Evolutionary conservation across 2,888 invertebrate genomes (phyloP).

Genomic region (Brachyptera risi): DNA sequence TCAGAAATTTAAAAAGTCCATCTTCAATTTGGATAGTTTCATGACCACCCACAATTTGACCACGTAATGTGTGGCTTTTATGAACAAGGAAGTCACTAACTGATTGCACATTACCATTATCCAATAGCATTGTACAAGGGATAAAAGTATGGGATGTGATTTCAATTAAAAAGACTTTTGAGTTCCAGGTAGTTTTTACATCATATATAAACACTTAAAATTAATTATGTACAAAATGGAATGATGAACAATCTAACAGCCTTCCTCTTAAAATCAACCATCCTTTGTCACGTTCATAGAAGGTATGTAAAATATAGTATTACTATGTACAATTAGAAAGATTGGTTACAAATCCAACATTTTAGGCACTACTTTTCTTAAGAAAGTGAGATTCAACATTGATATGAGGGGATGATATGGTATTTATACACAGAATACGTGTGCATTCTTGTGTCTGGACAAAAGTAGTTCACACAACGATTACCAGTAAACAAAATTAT

Average conservation of each 20-base stretch:
- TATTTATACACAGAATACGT: neutral
- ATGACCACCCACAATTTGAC: too few relatives aligned
- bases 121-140: too few relatives aligned
- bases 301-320: slow-evolving; percentile 17
- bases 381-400: slow-evolving; percentile 22
- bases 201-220: neutral
- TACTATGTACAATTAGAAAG: slow-evolving; percentile 12
- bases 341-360: slow-evolving; percentile 10
- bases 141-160: too few relatives aligned
- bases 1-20: too few relatives aligned
- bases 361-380: slow-evolving; percentile 30
- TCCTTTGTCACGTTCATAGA: neutral
- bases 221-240: neutral
- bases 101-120: too few relatives aligned
- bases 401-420: slow-evolving; percentile 23
- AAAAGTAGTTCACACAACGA: neutral
- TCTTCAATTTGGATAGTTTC: too few relatives aligned
- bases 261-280: neutral
- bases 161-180: too few relatives aligned
- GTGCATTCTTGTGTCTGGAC: neutral
- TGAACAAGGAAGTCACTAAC: too few relatives aligned
- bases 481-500: neutral
- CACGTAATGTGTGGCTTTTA: too few relatives aligned
- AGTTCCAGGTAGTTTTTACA: too few relatives aligned
- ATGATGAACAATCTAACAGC: neutral